Evolutionary conservation across 2,888 invertebrate genomes (phyloP), one percentile per base, ranked within the genome.

Genomic region (Pseudococcus longispinus): DNA sequence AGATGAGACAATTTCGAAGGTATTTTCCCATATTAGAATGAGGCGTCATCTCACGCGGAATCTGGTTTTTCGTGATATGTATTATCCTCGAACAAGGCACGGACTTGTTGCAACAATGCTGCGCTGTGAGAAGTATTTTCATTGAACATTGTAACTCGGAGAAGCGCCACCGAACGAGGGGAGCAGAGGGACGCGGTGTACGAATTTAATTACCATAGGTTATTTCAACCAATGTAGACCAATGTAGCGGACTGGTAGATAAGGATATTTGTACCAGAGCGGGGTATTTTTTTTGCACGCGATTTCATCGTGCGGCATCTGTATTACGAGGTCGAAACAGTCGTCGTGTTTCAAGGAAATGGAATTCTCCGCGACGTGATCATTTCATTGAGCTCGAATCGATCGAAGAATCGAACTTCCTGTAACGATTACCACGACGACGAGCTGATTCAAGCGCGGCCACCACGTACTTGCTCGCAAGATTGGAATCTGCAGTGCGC

Each of bases 311-410:
- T 51, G 44, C 15, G 46, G 46, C 13, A 46, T 51, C 51, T 51
- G 51, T 65, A 65, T 65, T 65, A 65, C 65, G 65, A 65, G 65
- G 65, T 65, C 65, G 65, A 23, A 65, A 65, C 65, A n/a, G 51
- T 51, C 51, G 51, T 51, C 51, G 65, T 65, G 65, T 65, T 65
- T 65, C 65, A 65, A 65, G 65, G 65, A 65, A 65, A 65, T 65
- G 65, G 65, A 65, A 65, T 65, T 65, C 65, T 65, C 26, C 26
- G 26, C 65, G 23, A 65, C 65, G 65, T 65, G 65, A 65, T 26
- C 65, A 26, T 65, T 65, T 65, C 65, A 65, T 65, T 65, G 65
- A 65, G 65, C 65, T 65, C 65, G 65, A 26, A 65, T 65, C 65
- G 65, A 65, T 65, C 26, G 23, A 5, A 65, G 51, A 51, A 51